These are phyloP conservation scores for Drosophila novamexicana DNA, from an alignment of 1,140 invertebrate genomes.

Conservation along the genomic window DNA sequence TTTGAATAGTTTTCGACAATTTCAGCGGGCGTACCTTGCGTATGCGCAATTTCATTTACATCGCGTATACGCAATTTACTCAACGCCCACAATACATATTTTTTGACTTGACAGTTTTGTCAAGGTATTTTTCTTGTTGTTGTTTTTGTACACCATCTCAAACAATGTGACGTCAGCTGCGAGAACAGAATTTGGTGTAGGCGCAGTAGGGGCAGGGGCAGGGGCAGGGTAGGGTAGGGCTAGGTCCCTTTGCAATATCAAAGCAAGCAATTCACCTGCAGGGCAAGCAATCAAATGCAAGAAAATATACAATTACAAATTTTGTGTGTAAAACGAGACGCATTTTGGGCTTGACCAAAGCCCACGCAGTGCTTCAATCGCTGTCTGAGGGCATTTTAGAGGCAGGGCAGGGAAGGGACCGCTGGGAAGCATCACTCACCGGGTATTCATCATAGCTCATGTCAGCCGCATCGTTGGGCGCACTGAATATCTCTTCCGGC, in stretches of 20 bases:
- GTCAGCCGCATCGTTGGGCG: conserved; percentile 58
- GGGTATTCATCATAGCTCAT: conserved; percentile 81
- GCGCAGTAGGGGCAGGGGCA: no score
- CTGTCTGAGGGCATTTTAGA: not conserved
- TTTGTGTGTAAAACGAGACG: conserved; percentile 68
- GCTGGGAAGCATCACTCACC: conserved; percentile 51
- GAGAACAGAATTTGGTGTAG: not conserved
- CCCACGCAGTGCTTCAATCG: conserved; percentile 1
- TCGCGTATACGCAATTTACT: conserved; percentile 17
- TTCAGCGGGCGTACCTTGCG: not conserved
- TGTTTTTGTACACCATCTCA: conserved; percentile 1
- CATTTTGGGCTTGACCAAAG: conserved; percentile 35
- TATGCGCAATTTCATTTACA: conserved; percentile 8
- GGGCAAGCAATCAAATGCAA: conserved; percentile 76
- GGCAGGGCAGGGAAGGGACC: not conserved
- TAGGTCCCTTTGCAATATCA: conserved; percentile 18
- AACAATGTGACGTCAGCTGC: conserved; percentile 54
- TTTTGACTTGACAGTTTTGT: conserved; percentile 8
- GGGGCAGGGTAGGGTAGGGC: not conserved
- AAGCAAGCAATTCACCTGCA: conserved; percentile 49
- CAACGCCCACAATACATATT: conserved; percentile 22
- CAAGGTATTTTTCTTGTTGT: not conserved
- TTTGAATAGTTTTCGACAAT: not conserved
- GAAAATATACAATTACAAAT: conserved; percentile 77
- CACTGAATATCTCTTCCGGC: conserved; percentile 79